These are phyloP conservation scores for Chaetogeoica ovagalla DNA, from an alignment of 2,888 invertebrate genomes.

Conservation along the genomic window DNA sequence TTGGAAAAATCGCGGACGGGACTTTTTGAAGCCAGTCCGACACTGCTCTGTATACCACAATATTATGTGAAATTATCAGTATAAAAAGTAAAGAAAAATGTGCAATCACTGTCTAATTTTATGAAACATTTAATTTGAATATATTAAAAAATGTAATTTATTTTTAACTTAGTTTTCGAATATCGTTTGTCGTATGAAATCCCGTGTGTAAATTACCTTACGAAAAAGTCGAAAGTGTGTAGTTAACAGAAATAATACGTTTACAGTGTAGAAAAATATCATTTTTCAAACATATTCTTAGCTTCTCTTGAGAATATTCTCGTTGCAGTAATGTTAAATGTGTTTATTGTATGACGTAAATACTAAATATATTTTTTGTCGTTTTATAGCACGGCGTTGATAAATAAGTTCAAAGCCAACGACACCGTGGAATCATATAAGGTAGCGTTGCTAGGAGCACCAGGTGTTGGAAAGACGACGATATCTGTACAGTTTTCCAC, in stretches of 20 bases:
- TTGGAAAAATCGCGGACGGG: no score
- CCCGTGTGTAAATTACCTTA: no score
- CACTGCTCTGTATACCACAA: no score
- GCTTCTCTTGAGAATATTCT: background rate
- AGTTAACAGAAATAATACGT: no score
- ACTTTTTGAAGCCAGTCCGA: no score
- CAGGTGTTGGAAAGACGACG: constrained; percentile 71
- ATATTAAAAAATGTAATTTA: background rate
- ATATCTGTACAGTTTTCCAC: constrained; percentile 72
- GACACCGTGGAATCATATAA: constrained; percentile 59
- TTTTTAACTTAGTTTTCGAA: no score
- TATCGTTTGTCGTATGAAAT: no score
- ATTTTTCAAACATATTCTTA: background rate
- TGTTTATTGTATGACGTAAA: background rate
- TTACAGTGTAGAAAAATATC: background rate
- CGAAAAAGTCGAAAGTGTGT: no score
- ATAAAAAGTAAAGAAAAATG: background rate
- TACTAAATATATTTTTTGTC: no score
- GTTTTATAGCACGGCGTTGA: constrained; percentile 27
- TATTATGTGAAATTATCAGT: no score
- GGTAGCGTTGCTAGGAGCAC: constrained; percentile 69
- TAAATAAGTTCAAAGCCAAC: constrained; percentile 44
- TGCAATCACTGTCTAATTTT: background rate
- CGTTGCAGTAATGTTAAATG: background rate
- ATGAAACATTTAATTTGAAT: background rate